Percentiles rank a stretch among this genome's conserved stretches.
phyloP scores from a whole-genome alignment of 1,140 invertebrate species.

The Phymastichus coffea region DNA sequence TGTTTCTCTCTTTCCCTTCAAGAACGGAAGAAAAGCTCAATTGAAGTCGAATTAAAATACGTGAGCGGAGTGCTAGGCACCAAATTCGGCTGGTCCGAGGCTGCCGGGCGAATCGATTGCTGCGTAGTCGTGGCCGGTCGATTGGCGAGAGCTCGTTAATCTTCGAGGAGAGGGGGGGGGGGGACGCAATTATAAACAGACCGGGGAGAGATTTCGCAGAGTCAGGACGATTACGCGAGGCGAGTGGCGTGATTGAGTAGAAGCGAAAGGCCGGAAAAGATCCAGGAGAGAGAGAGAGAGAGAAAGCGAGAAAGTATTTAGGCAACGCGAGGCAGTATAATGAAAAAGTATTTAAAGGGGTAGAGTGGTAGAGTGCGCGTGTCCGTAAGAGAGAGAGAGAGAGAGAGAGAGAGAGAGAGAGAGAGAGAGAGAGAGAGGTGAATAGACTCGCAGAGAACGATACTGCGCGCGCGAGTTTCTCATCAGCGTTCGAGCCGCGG shows the following conservation, averaged over 20 bases:
- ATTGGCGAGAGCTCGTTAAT: background rate
- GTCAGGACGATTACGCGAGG: too few relatives aligned
- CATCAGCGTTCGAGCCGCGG: too few relatives aligned
- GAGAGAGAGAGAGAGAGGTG: background rate
- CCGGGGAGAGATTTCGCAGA: too few relatives aligned
- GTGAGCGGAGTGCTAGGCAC: constrained; percentile 7
- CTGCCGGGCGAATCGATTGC: background rate
- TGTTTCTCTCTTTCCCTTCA: background rate
- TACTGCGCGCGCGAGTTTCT: too few relatives aligned
- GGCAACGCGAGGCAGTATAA: background rate
- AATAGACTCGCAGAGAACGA: too few relatives aligned
- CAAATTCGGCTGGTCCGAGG: background rate
- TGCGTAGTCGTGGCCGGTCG: background rate
- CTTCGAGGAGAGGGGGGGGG: background rate
- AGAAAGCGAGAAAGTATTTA: background rate
- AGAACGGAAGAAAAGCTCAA: constrained; percentile 7
- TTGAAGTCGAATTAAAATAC: constrained; percentile 29
- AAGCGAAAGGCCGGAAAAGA: too few relatives aligned
- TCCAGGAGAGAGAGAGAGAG: background rate
- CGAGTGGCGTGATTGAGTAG: too few relatives aligned
- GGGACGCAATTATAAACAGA: too few relatives aligned
- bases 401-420: background rate
- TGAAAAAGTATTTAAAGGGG: background rate
- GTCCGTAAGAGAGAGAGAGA: background rate
- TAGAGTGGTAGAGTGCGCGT: background rate